phyloP scores from a whole-genome alignment of 2,888 invertebrate species.

The Dicranocentrus wangi region DNA sequence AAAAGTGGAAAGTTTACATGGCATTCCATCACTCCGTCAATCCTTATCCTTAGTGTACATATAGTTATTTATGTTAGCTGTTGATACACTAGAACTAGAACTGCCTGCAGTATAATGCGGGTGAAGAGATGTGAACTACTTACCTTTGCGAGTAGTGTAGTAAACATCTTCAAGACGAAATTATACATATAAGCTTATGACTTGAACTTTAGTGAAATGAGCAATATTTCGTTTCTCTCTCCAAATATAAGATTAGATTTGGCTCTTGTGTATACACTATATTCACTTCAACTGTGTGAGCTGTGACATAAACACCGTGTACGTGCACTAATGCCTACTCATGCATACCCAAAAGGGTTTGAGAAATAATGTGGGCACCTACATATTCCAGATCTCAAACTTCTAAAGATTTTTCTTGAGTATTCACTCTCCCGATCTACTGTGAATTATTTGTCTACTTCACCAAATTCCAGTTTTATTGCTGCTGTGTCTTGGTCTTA shows the following conservation, averaged over 20 bases:
- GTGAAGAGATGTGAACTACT: neutral
- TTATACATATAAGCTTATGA: constrained; percentile 11
- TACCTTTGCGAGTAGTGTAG: neutral
- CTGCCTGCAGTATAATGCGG: neutral
- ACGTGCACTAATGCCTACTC: neutral
- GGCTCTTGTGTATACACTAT: neutral
- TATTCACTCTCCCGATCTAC: neutral
- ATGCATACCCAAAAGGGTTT: neutral
- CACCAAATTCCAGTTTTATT: too few relatives aligned
- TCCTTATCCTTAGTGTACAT: neutral
- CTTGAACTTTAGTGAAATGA: constrained; percentile 37
- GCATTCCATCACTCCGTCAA: constrained; percentile 2
- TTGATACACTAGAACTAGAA: neutral
- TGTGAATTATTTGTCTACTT: too few relatives aligned
- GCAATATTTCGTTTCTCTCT: constrained; percentile 11
- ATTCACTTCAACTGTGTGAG: neutral
- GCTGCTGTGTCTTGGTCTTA: too few relatives aligned
- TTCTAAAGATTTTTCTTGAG: neutral
- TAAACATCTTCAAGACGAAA: too few relatives aligned
- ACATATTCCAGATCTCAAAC: too few relatives aligned
- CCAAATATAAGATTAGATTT: constrained; percentile 8
- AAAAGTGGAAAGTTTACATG: neutral
- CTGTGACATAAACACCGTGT: constrained; percentile 1
- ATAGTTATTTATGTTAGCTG: neutral
- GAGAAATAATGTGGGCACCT: too few relatives aligned